Evolutionary conservation across 1,140 invertebrate species (phyloP).

Genomic region (Drosophila ercepeae): DNA sequence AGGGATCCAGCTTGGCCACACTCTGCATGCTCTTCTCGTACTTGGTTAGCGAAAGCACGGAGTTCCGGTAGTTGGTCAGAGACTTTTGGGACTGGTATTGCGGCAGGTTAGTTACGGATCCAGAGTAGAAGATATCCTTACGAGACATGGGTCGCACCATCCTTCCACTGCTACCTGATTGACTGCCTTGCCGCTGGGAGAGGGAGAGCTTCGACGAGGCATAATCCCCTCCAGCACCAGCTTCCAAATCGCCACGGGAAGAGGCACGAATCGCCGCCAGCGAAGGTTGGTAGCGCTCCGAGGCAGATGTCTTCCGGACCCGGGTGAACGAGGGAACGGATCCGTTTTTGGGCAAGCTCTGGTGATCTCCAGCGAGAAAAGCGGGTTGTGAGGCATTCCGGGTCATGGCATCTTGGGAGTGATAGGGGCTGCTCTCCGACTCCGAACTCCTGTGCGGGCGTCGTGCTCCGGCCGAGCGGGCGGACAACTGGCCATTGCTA

Average conservation of each 20-base stretch:
- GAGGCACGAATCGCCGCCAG: conserved; percentile 90
- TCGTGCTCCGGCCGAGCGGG: conserved; percentile 31
- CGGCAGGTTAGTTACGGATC: conserved; percentile 95
- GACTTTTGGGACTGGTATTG: conserved; percentile 97
- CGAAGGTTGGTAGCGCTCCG: conserved; percentile 91
- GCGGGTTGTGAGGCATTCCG: conserved; percentile 93
- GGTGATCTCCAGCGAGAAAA: conserved; percentile 89
- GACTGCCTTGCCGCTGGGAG: conserved; percentile 66
- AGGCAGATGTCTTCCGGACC: conserved; percentile 91
- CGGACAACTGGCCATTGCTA: conserved; percentile 64
- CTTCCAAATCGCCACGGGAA: conserved; percentile 87
- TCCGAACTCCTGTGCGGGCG: conserved; percentile 77
- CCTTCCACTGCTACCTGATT: conserved; percentile 50
- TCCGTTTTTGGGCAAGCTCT: conserved; percentile 92
- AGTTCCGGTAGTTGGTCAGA: conserved; percentile 93
- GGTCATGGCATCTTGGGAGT: conserved; percentile 86
- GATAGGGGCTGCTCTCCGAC: conserved; percentile 76
- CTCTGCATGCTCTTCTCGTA: conserved; percentile 86
- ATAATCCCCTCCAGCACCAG: conserved; percentile 81
- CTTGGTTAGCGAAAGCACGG: conserved; percentile 91
- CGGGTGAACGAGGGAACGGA: conserved; percentile 94
- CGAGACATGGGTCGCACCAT: conserved; percentile 96
- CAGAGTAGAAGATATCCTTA: conserved; percentile 99
- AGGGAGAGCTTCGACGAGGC: conserved; percentile 85
- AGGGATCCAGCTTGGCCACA: conserved; percentile 68